Base-by-base conservation (phyloP, 1,140 invertebrate genomes). In the Lepidurus arcticus region DNA sequence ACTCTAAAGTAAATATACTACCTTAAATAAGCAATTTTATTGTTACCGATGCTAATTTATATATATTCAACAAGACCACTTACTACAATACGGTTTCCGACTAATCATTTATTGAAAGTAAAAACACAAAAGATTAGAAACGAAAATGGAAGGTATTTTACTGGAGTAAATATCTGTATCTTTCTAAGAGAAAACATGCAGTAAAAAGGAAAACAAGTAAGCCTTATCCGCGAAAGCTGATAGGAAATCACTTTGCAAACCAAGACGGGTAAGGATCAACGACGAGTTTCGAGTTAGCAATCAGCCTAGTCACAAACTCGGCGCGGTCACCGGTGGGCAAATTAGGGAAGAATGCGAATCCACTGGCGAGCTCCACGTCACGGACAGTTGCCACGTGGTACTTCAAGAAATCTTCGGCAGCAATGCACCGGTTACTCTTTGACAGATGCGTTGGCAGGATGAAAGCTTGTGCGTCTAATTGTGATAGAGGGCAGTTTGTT, bases 341-440 rank as follows among this genome's bases (percentile, higher is more conserved):
- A 5, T 74, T 53, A 11, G 80, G 79, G 73, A 76, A 81, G 79
- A 81, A 80, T 16, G 44, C 26, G 13, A 81, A 74, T 9, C 75
- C 79, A 2, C 77, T 80, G 8, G 74, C 44, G 9, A 53, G 74
- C 43, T 79, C 77, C 7, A 81, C 80, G 47, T 81, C 80, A 45
- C 47, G 74, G n/a, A 78, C 24, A 43, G 73, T 74, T 21, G 78
- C 78, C n/a, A 78, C 78, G 73, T 78, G 74, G 16, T 21, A 78
- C 16, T 73, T 44, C 3, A 78, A 45, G 11, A 78, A 78, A 47
- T 78, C 73, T 75, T 73, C 7, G 24, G 74, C 13, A 6, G 78
- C 44, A 13, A 75, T 44, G 43, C 78, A 78, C 16, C 43, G 13
- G 42, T 78, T 34, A 45, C 34, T 75, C 13, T 34, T 26, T 26